Base-by-base conservation (phyloP, 2,113 vertebrate genomes). In the Bos javanicus region DNA sequence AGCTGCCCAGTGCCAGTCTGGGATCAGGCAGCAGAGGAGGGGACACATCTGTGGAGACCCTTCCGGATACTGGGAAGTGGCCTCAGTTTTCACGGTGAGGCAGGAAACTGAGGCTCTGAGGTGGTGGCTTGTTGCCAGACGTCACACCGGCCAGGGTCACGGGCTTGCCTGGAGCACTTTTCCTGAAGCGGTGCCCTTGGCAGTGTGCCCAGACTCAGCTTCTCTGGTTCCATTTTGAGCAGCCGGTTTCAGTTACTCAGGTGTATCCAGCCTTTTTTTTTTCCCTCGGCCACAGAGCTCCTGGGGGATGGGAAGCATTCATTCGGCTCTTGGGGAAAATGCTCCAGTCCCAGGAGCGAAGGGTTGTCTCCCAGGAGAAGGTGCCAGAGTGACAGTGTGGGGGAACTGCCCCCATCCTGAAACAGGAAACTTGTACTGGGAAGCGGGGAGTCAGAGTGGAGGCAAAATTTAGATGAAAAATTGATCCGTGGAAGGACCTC, bases 291-390 rank as follows among this genome's bases (percentile, higher is more conserved):
- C 50, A 30, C 19, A 21, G 74, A 6, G 11, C 21, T 60, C 11
- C 46, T 83, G 60, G 39, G 43, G 57, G n/a, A 2, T 14, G 9
- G 17, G 90, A n/a, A 36, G 54, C 57, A 36, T 59, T 46, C 33
- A 16, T 1, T 0, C 0, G 26, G 52, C 39, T 52, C 1, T 57
- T 39, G 28, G 50, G 43, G n/a, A 52, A 36, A 26, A 14, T 11
- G 13, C 10, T 48, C 2, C 28, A 9, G 4, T 67, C 23, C 39
- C 54, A 33, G 50, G 81, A n/a, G 62, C 81, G 6, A 50, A 83
- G 28, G 36, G 25, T 19, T 21, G 7, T 60, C 8, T 52, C 19
- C 16, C 25, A 13, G 80, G 60, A 74, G 81, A 67, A 21, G 46
- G 26, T 56, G 64, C 23, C 4, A 14, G 78, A 7, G n/a, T 7